Base-by-base conservation (phyloP, 1,140 invertebrate species). In the Solen grandis region DNA sequence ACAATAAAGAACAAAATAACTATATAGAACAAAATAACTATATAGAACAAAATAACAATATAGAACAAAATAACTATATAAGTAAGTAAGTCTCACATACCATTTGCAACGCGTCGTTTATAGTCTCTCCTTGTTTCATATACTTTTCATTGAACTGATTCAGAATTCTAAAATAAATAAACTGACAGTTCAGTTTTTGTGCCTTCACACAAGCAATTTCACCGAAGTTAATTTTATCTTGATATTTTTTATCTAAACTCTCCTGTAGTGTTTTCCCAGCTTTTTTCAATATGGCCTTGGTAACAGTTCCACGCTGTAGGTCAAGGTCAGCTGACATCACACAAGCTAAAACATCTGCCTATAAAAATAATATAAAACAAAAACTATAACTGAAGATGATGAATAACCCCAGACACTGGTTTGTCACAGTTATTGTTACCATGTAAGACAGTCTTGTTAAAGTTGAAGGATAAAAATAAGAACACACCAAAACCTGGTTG, bases 301-400 rank as follows among this genome's bases (percentile, higher is more conserved):
- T 36, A n/a, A 63, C 60, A 5, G 60, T 36, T 22, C 60, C 60
- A 35, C 5, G 60, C 25, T 3, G 10, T n/a, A 63, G 25, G 19
- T 63, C 60, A 2, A 63, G 5, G n/a, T 38, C 19, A 19, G 2
- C 2, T 35, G 60, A 63, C 41, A 36, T 19, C 41, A 36, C 41
- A 63, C 60, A 63, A n/a, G 60, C 60, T 36, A 63, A 13, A 22
- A 25, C 60, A 38, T 63, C 60, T 5, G 33, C 60, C 60, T 63
- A n/a, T n/a, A n/a, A n/a, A n/a, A n/a, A n/a, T n/a, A n/a, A n/a
- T n/a, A n/a, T n/a, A n/a, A n/a, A n/a, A n/a, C n/a, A n/a, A n/a
- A n/a, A n/a, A n/a, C n/a, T n/a, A n/a, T n/a, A n/a, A n/a, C n/a
- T n/a, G n/a, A n/a, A n/a, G n/a, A n/a, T n/a, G n/a, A n/a, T n/a